Conservation (phyloP, 2,888 invertebrate genomes). For the Helicoverpa assulta region DNA sequence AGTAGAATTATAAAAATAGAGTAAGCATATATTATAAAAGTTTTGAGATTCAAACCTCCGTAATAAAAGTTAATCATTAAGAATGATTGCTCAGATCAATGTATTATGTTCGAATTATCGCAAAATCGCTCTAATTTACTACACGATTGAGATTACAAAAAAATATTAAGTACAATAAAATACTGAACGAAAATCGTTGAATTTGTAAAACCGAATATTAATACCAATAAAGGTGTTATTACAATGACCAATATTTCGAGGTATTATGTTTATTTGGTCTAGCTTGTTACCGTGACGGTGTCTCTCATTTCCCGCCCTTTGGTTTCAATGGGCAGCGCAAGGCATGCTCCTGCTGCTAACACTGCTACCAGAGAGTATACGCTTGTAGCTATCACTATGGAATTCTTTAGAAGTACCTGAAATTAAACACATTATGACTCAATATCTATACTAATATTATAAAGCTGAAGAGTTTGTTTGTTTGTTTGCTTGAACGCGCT, state of each 20-base stretch:
- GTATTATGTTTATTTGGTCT: slow-evolving; percentile 35
- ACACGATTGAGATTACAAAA: neutral
- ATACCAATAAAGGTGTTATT: slow-evolving; percentile 17
- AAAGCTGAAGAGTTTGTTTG: too few species aligned
- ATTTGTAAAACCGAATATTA: neutral
- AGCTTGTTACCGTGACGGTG: slow-evolving; percentile 79
- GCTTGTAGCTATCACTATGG: slow-evolving; percentile 93
- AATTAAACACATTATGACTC: slow-evolving; percentile 29
- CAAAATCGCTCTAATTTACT: neutral
- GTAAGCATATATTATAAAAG: neutral
- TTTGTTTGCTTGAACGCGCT: too few species aligned
- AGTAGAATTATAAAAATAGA: neutral
- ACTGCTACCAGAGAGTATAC: slow-evolving; percentile 95
- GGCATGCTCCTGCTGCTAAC: slow-evolving; percentile 93
- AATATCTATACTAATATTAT: too few species aligned
- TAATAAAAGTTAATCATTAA: too few species aligned
- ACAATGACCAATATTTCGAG: neutral
- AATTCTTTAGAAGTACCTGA: slow-evolving; percentile 94
- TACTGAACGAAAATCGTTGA: neutral
- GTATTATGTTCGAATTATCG: neutral
- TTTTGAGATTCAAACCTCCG: neutral
- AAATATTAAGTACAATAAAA: neutral
- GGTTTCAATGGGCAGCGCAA: slow-evolving; percentile 96
- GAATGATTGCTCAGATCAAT: too few species aligned
- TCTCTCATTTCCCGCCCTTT: slow-evolving; percentile 93